Conservation (phyloP, 2,797 vertebrate genomes). For the Pipistrellus pipistrellus region DNA sequence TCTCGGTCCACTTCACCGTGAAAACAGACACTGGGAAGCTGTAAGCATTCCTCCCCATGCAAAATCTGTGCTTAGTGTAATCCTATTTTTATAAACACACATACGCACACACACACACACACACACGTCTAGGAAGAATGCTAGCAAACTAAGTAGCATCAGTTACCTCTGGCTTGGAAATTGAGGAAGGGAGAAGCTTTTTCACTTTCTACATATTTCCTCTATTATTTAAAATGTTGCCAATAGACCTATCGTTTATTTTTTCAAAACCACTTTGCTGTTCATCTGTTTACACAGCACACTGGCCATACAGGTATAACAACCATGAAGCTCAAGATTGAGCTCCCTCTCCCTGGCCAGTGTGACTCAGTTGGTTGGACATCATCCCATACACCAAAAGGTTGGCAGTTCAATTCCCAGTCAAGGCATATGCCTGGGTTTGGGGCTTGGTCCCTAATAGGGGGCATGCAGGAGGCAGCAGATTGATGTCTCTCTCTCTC, state of each 20-base stretch:
- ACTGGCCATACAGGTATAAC: not conserved
- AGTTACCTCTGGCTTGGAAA: not conserved
- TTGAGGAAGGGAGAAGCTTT: not conserved
- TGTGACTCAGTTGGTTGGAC: too few relatives aligned
- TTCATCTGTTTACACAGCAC: not conserved
- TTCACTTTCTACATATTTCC: not conserved
- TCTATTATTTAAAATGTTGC: not conserved
- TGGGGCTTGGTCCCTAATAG: too few relatives aligned
- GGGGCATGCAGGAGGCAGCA: too few relatives aligned
- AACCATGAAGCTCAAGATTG: not conserved
- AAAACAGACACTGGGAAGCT: not conserved
- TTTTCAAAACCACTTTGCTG: not conserved
- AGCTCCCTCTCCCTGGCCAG: not conserved
- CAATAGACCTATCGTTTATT: too few relatives aligned
- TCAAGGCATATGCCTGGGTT: too few relatives aligned
- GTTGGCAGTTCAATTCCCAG: too few relatives aligned
- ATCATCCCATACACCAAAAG: too few relatives aligned
- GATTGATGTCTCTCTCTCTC: too few relatives aligned
- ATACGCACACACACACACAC: fast-evolving
- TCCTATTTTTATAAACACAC: not conserved
- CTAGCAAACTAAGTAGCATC: not conserved
- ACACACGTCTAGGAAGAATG: fast-evolving
- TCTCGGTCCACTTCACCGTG: not conserved
- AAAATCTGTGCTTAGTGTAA: too few relatives aligned
- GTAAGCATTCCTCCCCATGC: fast-evolving